Evolutionary conservation across 2,888 invertebrate genomes (phyloP).

Genomic region (Drosophila mayaguana): DNA sequence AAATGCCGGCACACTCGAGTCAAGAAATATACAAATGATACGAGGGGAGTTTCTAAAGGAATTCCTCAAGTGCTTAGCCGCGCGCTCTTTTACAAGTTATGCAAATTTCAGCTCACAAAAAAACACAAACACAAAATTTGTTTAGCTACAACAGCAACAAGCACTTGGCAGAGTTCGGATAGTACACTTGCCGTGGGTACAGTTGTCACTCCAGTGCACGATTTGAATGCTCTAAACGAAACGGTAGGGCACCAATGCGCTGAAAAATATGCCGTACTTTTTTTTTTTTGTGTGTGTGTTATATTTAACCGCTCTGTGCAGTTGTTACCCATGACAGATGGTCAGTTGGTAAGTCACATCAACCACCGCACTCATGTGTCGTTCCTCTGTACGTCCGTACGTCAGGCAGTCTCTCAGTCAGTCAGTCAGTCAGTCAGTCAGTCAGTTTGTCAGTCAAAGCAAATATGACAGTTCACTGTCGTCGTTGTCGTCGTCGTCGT

Average conservation of each 20-base stretch:
- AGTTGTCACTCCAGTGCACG: constrained; percentile 66
- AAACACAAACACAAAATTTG: constrained; percentile 29
- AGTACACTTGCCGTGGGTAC: constrained; percentile 68
- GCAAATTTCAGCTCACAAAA: constrained; percentile 58
- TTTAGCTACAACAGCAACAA: constrained; percentile 40
- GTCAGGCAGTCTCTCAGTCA: constrained; percentile 45
- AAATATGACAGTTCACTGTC: constrained; percentile 79
- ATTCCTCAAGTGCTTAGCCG: constrained; percentile 61
- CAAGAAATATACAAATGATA: constrained; percentile 18
- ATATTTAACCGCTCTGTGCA: constrained; percentile 16
- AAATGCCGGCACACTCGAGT: constrained; percentile 75
- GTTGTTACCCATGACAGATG: constrained; percentile 79
- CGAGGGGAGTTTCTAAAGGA: constrained; percentile 65
- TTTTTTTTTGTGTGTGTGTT: constrained; percentile 30
- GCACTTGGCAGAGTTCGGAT: constrained; percentile 40
- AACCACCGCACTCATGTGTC: constrained; percentile 62
- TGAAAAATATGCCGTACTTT: constrained; percentile 68
- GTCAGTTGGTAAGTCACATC: constrained; percentile 81
- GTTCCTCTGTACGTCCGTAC: constrained; percentile 38
- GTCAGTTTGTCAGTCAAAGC: constrained; percentile 60
- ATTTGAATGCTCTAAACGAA: constrained; percentile 62
- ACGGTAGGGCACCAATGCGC: constrained; percentile 36
- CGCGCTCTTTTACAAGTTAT: constrained; percentile 64
- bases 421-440: constrained; percentile 48
- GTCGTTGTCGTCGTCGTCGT: constrained; percentile 32